These are phyloP conservation scores for Triops longicaudatus DNA, from an alignment of 1,140 invertebrate species.

Conservation along the genomic window DNA sequence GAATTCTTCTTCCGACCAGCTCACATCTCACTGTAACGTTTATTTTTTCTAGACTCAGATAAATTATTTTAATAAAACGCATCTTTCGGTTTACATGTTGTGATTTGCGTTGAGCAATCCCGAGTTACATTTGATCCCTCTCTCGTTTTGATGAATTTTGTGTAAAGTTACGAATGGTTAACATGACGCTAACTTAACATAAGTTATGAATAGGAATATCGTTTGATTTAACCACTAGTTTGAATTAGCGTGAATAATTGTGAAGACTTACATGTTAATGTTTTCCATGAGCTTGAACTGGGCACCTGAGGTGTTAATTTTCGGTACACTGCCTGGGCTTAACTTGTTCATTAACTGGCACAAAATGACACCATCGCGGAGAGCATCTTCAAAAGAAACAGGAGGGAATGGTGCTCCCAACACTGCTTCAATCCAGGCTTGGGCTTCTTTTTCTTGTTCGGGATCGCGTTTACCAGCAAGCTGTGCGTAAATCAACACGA, in stretches of 20 bases:
- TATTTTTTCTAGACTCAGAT: no score
- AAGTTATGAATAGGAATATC: no score
- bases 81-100: no score
- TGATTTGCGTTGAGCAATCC: no score
- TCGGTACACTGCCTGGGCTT: conserved; percentile 70
- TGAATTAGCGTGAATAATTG: no score
- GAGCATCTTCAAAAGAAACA: conserved; percentile 62
- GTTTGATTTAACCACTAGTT: no score
- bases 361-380: conserved; percentile 76
- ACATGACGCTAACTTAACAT: neutral
- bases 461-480: conserved; percentile 80
- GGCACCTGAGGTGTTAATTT: conserved; percentile 74
- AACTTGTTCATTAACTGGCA: conserved; percentile 81
- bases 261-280: conserved; percentile 68
- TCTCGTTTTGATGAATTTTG: no score
- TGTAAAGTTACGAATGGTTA: no score
- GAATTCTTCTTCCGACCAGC: no score
- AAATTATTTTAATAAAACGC: no score
- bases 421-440: conserved; percentile 83
- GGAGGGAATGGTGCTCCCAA: conserved; percentile 73
- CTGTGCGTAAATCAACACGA: conserved; percentile 44
- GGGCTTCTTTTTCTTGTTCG: conserved; percentile 75
- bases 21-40: no score
- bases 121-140: no score
- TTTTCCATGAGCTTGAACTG: conserved; percentile 95